phyloP scores from a whole-genome alignment of 2,797 vertebrate genomes.

The Microcaecilia unicolor region DNA sequence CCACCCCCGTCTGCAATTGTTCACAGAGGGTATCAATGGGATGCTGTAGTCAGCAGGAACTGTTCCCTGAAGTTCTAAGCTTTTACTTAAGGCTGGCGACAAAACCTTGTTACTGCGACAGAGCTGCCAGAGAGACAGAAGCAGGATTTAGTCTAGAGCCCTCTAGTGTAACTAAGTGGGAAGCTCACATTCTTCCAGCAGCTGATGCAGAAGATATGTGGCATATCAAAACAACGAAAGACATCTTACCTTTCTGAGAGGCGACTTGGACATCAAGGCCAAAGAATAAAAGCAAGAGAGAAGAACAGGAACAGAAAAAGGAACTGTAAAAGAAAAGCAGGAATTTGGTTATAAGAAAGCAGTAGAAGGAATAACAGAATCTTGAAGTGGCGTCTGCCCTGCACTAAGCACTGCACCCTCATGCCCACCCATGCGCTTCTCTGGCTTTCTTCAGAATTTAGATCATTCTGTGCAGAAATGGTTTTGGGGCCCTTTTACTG shows the following conservation, averaged over 20 bases:
- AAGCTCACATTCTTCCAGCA: neutral
- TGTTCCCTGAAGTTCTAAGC: neutral
- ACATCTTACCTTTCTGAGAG: constrained; percentile 79
- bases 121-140: neutral
- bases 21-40: neutral
- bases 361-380: too few species aligned
- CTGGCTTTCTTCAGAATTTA: neutral
- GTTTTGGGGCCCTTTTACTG: neutral
- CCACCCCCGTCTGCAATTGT: neutral
- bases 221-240: constrained; percentile 23
- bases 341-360: too few species aligned
- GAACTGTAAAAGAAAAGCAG: constrained; percentile 78
- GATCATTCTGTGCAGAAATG: neutral
- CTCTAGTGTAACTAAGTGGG: neutral
- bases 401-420: too few species aligned
- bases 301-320: constrained; percentile 99
- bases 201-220: neutral
- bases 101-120: neutral
- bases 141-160: neutral
- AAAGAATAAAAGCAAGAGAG: constrained; percentile 99
- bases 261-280: constrained; percentile 95
- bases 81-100: neutral
- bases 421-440: too few species aligned
- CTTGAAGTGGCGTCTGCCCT: too few species aligned
- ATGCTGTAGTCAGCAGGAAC: too few species aligned